Evolutionary conservation across 2,888 invertebrate species (phyloP), one percentile per base, ranked within the genome.

Genomic region (Caenorhabditis sp.): DNA sequence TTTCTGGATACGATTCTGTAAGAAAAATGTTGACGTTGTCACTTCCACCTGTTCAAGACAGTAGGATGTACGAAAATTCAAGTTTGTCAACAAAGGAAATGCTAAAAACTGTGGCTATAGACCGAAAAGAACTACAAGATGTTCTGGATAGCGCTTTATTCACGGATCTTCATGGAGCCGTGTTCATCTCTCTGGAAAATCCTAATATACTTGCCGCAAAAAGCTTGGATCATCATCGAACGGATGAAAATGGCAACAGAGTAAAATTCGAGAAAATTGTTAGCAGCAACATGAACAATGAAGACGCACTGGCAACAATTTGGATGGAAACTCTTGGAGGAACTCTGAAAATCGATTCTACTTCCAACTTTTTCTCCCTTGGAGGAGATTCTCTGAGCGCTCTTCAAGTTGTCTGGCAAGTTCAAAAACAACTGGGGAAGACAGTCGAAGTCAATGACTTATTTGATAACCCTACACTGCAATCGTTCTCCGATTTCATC

Each of bases 361-460:
- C 18, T 0, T 47, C 67, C 0, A 78, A 82, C 26, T 90, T 90
- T 60, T 90, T 89, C 78, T 81, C 76, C 1, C 74, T 87, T 6
- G 90, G 90, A 44, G 90, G 90, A 0, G 86, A 90, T 67, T 90
- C 90, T 9, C 72, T 90, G 22, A 90, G 84, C 62, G 90, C 86
- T 2, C 65, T 90, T 4, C 89, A 89, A 76, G 69, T 90, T n/a
- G 79, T 83, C 8, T 90, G 90, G 90, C 69, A 79, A n/a, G 70
- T 89, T 0, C 78, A 88, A 35, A 74, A 86, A 20, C 28, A 70
- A 9, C 47, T 85, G 1, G 61, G 69, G 8, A 64, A 69, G 11
- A 32, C 44, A 18, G 47, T 86, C 1, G 44, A 82, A 22, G 85
- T 87, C 1, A 82, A 86, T 35, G 67, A 78, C 6, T 47, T 90